phyloP scores from a whole-genome alignment of 2,888 invertebrate species.

The Synanthedon formicaeformis region DNA sequence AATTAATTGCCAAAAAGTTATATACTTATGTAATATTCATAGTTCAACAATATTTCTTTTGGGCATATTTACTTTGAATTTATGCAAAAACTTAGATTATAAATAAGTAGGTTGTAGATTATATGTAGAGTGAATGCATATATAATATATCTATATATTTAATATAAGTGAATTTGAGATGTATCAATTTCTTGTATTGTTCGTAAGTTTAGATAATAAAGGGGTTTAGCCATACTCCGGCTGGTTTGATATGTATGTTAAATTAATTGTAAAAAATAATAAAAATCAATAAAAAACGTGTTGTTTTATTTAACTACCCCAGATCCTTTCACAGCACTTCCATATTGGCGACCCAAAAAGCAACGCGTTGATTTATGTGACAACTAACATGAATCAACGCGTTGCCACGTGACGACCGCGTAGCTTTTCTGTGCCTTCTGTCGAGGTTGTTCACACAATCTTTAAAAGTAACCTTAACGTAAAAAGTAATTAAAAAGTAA shows the following conservation, averaged over 20 bases:
- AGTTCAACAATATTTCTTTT: constrained; percentile 71
- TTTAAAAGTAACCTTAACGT: no score
- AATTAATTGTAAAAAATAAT: constrained; percentile 67
- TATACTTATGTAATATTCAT: constrained; percentile 57
- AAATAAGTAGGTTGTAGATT: constrained; percentile 68
- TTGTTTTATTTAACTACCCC: constrained; percentile 46
- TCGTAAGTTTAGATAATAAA: constrained; percentile 71
- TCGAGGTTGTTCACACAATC: no score
- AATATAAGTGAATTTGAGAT: constrained; percentile 68
- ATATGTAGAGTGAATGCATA: constrained; percentile 70
- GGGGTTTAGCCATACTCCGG: constrained; percentile 71
- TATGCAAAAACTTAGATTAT: constrained; percentile 69
- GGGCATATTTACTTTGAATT: constrained; percentile 71
- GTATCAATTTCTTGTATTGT: constrained; percentile 71
- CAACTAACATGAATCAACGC: no score
- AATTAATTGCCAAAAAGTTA: constrained; percentile 73
- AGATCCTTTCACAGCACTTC: not conserved
- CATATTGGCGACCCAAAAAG: no score
- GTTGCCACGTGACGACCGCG: no score
- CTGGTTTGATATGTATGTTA: constrained; percentile 72
- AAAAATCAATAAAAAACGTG: constrained; percentile 47
- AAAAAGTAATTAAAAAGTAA: no score
- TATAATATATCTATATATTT: constrained; percentile 66
- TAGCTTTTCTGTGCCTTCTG: no score
- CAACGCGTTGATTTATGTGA: no score